These are phyloP conservation scores for Reticulitermes lucifugus DNA, from an alignment of 2,888 invertebrate genomes.

Conservation along the genomic window DNA sequence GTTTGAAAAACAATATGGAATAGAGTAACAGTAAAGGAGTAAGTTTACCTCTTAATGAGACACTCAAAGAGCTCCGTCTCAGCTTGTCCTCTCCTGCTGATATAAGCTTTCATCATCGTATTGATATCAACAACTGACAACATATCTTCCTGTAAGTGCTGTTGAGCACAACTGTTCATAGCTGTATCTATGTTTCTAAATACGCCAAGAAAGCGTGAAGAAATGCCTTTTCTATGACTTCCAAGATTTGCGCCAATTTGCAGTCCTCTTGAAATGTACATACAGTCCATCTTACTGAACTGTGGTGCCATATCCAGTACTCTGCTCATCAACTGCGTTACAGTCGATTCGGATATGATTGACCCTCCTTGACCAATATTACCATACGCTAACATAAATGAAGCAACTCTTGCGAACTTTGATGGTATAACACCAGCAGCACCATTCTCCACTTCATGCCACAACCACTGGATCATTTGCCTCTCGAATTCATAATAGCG, in stretches of 20 bases:
- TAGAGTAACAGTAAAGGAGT: too few relatives aligned
- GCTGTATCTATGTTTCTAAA: conserved; percentile 45
- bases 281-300: conserved; percentile 62
- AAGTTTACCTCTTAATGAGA: conserved; percentile 61
- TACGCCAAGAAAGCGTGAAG: conserved; percentile 33
- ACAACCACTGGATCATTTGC: conserved; percentile 61
- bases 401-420: conserved; percentile 62
- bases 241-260: conserved; percentile 57
- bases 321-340: conserved; percentile 32
- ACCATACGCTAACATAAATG: conserved; percentile 66
- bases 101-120: conserved; percentile 57
- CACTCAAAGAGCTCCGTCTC: conserved; percentile 60
- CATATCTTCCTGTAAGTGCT: conserved; percentile 58
- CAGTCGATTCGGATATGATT: background rate
- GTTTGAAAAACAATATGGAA: too few relatives aligned
- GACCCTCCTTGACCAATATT: conserved; percentile 46
- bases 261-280: conserved; percentile 64
- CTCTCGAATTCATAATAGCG: conserved; percentile 66
- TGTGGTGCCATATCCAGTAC: conserved; percentile 62
- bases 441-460: conserved; percentile 60
- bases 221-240: conserved; percentile 32
- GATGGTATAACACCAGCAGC: conserved; percentile 61
- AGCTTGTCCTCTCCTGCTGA: conserved; percentile 59
- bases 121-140: conserved; percentile 52
- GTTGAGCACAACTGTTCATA: conserved; percentile 59